Base-by-base conservation (phyloP, 2,888 invertebrate species). In the Microdon myrmicae region DNA sequence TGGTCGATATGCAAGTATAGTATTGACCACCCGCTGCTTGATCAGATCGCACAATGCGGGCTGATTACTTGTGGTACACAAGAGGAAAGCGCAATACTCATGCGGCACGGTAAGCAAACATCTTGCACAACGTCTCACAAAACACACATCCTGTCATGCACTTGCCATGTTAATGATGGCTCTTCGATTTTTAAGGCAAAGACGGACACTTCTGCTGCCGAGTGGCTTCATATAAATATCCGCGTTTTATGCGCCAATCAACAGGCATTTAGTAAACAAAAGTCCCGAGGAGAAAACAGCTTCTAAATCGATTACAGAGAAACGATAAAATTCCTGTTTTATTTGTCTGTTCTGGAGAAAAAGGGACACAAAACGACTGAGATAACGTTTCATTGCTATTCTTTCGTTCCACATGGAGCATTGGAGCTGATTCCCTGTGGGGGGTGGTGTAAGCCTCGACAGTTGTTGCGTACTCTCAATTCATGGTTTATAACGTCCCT, bases 281-380 rank as follows among this genome's bases (percentile, higher is more conserved):
- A 32, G 20, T 38, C 26, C 47, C 13, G 32, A 4, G 10, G 9
- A 37, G 26, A 23, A 37, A 29, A 28, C 34, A 32, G 64, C 53
- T 53, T 28, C 37, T 35, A 58, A 58, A 56, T 64, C 66, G 66
- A 66, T 66, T 66, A 59, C 66, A 38, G 25, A 26, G 66, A 66
- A 66, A 54, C 59, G 66, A 66, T 66, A 66, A 66, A 66, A 66
- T 59, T 58, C 53, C 53, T 58, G 58, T 66, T 48, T 59, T 53
- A 59, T 59, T 54, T 58, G 37, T 47, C 56, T 23, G 37, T 64
- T 64, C 64, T 45, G 5, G 37, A 47, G 47, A 64, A 64, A 47
- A 58, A 43, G 47, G 51, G 56, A 64, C 47, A 56, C 53, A 28
- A 56, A 56, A 22, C 20, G 56, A 47, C 41, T 59, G 41, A 56